Evolutionary conservation across 2,797 vertebrate species (phyloP), one percentile per base, ranked within the genome.

Genomic region (Chrysocyon brachyurus): DNA sequence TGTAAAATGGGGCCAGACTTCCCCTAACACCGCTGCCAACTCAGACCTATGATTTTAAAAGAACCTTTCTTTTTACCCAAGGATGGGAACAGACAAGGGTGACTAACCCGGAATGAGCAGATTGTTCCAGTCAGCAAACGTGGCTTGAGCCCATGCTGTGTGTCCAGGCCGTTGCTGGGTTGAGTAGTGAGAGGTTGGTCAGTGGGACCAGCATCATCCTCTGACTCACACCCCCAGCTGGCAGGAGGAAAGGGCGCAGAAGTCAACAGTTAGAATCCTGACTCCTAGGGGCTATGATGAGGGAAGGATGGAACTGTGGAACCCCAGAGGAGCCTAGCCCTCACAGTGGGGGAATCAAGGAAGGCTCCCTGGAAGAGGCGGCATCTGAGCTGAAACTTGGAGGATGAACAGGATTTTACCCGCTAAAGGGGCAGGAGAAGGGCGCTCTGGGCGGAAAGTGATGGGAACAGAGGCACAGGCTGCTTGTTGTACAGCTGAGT

Each of bases 291-390:
- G 4, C 78, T 86, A 14, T 64, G 56, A 66, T 0, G 15, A 85
- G 56, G 59, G 56, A 66, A 78, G 61, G 31, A 7, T 8, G 24
- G 24, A 22, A n/a, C 52, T 57, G 9, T 54, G n/a, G 59, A 12
- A 24, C n/a, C 59, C 36, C 57, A 5, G 56, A 49, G 40, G n/a
- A 68, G 2, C 19, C 31, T 77, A 54, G 57, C 33, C 40, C 33
- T 61, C 88, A 66, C 0, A 40, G 36, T 36, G 28, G 63, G 21
- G 52, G 59, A 90, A 64, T 61, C 28, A 0, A 52, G 61, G 83
- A 91, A 89, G 79, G 31, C 63, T 96, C 15, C 90, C 52, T 91
- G 61, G 52, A 95, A 91, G 83, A 89, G 79, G 40, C 64, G 49
- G 57, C 36, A 17, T 59, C 24, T 70, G 77, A 72, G 28, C 59